Percentiles rank a stretch among this genome's conserved stretches.
Conservation (phyloP, 2,888 invertebrate species). For the Gerris lacustris region DNA sequence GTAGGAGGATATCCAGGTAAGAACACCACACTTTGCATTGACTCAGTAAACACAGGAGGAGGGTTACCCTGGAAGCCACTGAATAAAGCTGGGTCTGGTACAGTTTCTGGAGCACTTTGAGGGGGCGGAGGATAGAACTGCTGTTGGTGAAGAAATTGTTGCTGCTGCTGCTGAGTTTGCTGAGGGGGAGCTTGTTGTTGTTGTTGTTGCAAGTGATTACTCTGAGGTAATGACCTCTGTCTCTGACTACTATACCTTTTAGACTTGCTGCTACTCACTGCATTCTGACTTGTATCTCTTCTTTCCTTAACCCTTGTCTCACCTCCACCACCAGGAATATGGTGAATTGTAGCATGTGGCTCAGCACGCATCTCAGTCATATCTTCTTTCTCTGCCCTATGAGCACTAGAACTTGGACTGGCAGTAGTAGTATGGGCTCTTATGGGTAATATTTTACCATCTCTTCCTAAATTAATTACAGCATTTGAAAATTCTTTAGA, state of each 20-base stretch:
- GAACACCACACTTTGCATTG: conserved; percentile 25
- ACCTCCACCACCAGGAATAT: not conserved
- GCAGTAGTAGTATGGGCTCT: not conserved
- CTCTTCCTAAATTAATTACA: conserved; percentile 23
- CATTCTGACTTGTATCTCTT: not conserved
- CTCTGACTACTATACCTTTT: conserved; percentile 57
- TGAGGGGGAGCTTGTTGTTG: conserved; percentile 17
- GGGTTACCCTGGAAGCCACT: not conserved
- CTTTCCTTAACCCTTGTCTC: not conserved
- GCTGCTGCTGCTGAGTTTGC: conserved; percentile 8
- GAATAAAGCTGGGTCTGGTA: not conserved
- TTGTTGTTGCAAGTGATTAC: not conserved
- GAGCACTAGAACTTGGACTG: not conserved
- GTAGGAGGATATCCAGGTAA: conserved; percentile 21
- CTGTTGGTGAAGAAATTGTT: conserved; percentile 12
- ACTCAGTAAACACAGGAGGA: not conserved
- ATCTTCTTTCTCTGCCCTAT: not conserved
- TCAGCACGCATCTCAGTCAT: not conserved
- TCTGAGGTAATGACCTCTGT: conserved; percentile 39
- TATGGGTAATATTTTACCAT: conserved; percentile 18
- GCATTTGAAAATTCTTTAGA: conserved; percentile 25
- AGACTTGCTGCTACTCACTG: conserved; percentile 34
- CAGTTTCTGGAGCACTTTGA: conserved; percentile 12
- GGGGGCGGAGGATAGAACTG: conserved; percentile 21
- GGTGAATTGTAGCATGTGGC: not conserved